phyloP scores from a whole-genome alignment of 2,888 invertebrate species.

The Sepiola atlantica region DNA sequence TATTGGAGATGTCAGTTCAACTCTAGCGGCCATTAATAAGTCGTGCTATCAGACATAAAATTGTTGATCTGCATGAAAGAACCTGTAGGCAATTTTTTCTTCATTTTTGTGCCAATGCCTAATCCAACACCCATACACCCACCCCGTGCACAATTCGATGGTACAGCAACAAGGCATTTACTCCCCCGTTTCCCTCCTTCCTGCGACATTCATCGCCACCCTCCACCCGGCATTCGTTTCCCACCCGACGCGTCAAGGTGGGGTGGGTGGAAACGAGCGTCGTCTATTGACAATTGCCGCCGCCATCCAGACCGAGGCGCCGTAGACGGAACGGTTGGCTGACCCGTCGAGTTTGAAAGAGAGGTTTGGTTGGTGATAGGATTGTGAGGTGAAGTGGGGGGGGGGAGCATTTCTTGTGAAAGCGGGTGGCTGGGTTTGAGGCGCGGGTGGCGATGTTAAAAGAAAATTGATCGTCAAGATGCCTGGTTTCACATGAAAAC shows the following conservation, averaged over 20 bases:
- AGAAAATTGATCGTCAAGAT: background rate
- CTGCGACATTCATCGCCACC: background rate
- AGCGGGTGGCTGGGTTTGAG: background rate
- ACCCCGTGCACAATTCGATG: background rate
- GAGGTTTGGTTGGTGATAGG: background rate
- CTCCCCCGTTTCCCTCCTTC: background rate
- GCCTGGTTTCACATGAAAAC: background rate
- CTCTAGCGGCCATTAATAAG: background rate
- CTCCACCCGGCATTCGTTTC: background rate
- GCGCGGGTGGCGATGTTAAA: background rate
- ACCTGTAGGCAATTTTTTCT: background rate
- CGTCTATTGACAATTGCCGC: background rate
- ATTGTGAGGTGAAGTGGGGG: background rate
- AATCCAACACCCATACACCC: background rate
- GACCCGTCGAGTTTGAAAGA: background rate
- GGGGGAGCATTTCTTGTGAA: background rate
- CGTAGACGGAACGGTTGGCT: slow-evolving; percentile 32
- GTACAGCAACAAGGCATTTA: background rate
- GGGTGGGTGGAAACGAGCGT: background rate
- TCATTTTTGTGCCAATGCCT: background rate
- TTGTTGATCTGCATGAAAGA: slow-evolving; percentile 15
- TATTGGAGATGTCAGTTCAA: background rate
- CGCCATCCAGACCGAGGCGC: background rate
- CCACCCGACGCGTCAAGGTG: too few species aligned
- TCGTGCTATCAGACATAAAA: background rate